Conservation (phyloP, 2,888 invertebrate genomes). For the Drosophila imparisetae region DNA sequence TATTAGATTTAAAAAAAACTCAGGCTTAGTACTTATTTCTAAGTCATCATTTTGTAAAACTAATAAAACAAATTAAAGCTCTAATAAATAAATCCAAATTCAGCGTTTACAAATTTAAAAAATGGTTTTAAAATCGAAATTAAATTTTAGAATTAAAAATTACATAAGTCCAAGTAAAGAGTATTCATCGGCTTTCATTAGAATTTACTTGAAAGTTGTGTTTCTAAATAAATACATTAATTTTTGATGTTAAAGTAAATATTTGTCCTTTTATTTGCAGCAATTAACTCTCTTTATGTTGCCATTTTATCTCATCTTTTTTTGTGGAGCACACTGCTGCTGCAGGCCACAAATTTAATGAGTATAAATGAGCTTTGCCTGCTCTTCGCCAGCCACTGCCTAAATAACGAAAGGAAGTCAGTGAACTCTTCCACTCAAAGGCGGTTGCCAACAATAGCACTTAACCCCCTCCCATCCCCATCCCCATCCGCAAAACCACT, state of each 20-base stretch:
- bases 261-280: constrained; percentile 1
- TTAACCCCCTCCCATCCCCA: background rate
- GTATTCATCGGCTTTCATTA: background rate
- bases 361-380: constrained; percentile 39
- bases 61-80: background rate
- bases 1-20: background rate
- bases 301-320: background rate
- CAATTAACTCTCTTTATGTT: constrained; percentile 9
- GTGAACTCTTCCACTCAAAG: constrained; percentile 23
- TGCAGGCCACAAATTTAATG: constrained; percentile 27
- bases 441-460: background rate
- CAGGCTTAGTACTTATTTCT: background rate
- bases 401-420: constrained; percentile 17
- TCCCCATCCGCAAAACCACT: background rate
- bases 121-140: background rate
- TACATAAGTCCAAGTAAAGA: background rate
- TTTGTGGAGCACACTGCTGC: background rate
- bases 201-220: background rate
- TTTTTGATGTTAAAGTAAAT: background rate
- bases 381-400: constrained; percentile 22
- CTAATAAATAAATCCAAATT: background rate
- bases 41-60: too few species aligned
- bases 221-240: background rate
- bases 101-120: background rate
- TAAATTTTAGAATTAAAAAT: background rate